Base-by-base conservation (phyloP, 2,888 invertebrate genomes). In the Eustalomyia histrio region DNA sequence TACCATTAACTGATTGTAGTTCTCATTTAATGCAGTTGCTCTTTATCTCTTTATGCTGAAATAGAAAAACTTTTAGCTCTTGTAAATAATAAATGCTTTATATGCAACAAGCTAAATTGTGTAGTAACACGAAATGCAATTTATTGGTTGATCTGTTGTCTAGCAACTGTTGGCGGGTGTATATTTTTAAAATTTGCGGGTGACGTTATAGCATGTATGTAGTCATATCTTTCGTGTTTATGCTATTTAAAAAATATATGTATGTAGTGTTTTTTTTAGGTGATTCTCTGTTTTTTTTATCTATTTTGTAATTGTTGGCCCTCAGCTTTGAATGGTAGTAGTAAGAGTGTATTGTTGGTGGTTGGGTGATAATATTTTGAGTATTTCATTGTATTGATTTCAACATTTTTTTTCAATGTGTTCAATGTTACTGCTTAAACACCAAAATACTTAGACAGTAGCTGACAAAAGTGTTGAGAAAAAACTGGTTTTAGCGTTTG, bases 351-450 rank as follows among this genome's bases (percentile, higher is more conserved):
- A 17, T 16, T 63, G 47, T 63, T 76, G 57, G 35, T 63, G 55
- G 55, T 64, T 29, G 17, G 60, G 61, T 57, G 67, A 63, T 61
- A 67, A 47, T 53, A 24, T 52, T 67, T 76, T 69, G 35, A 78
- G 74, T 68, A 73, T 81, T 78, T 78, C 78, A 71, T 69, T 50
- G 71, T 81, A 81, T 84, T 83, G 81, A 83, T 84, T 84, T 81
- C 83, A 72, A 80, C 69, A 79, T 55, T 58, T 61, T n/a, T 72
- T 61, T 35, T 47, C 72, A 76, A 68, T 57, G 53, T 63, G 74
- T 82, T 83, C 84, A 84, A 83, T 84, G 84, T 84, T 84, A 84
- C 75, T 80, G 73, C 76, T 72, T 63, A 68, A 68, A 47, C 43
- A n/a, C 43, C n/a, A n/a, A 47, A 29, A 47, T 10, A 47, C 14